Evolutionary conservation across 2,888 invertebrate species (phyloP).

Genomic region (Willowsia nigromaculata): DNA sequence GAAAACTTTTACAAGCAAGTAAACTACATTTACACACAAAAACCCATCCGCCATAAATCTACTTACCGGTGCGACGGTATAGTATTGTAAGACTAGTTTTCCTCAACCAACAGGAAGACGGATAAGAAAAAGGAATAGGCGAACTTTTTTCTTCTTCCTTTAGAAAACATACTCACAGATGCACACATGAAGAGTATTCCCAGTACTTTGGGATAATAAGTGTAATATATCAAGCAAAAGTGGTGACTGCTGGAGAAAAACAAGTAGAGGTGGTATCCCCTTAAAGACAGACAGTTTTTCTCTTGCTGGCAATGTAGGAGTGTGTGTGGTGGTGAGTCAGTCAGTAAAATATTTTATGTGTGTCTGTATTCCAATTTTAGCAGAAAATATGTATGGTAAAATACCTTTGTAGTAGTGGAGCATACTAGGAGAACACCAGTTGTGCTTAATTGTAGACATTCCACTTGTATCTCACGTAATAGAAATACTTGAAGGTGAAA

Average conservation of each 20-base stretch:
- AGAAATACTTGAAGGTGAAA: background rate
- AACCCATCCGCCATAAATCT: conserved; percentile 16
- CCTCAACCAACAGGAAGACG: background rate
- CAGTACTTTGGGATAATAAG: conserved; percentile 10
- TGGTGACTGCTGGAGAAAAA: conserved; percentile 1
- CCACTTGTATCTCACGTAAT: background rate
- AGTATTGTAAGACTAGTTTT: background rate
- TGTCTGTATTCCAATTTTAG: background rate
- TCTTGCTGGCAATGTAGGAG: background rate
- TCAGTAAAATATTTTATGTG: background rate
- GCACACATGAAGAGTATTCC: background rate
- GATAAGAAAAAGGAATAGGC: background rate
- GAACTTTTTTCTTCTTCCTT: background rate
- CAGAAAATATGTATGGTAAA: background rate
- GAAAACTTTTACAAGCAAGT: background rate
- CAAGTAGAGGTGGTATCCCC: background rate
- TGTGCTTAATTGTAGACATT: conserved; percentile 32
- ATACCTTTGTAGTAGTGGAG: background rate
- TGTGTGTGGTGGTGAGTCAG: background rate
- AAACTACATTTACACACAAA: background rate
- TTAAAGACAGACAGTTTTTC: conserved; percentile 2
- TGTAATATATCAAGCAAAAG: conserved; percentile 14
- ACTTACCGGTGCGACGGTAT: background rate
- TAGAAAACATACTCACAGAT: background rate
- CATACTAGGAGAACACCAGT: background rate